Percentiles rank a stretch among this genome's conserved stretches.
Evolutionary conservation across 2,113 vertebrate genomes (phyloP).

Genomic region (Micronisus gabar): DNA sequence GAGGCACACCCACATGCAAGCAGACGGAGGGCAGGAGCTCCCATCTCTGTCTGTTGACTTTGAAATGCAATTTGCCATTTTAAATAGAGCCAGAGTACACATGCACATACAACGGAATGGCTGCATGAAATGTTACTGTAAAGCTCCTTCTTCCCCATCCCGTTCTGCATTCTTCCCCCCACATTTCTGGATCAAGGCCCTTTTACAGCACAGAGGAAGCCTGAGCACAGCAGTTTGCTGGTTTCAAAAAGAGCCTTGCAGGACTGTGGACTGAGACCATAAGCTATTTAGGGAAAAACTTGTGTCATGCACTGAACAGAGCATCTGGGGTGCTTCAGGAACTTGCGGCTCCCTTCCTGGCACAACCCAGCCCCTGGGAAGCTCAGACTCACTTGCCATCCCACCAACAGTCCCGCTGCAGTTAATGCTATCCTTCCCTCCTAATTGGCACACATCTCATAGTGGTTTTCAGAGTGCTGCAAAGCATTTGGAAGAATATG

Average conservation of each 20-base stretch:
- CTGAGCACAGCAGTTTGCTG: background rate
- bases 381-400: background rate
- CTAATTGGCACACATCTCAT: fast-evolving
- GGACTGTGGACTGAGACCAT: background rate
- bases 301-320: background rate
- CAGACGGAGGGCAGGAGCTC: background rate
- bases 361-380: background rate
- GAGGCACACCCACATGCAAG: background rate
- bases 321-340: background rate
- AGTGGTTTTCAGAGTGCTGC: background rate
- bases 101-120: background rate
- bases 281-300: background rate
- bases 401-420: background rate
- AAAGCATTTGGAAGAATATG: background rate
- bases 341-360: background rate
- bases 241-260: background rate
- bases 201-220: background rate
- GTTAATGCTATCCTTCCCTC: background rate
- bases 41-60: background rate
- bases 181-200: background rate
- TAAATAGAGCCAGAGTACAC: background rate
- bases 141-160: background rate
- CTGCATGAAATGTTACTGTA: fast-evolving
- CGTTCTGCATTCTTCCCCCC: background rate
- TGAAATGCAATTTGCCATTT: background rate